These are phyloP conservation scores for Spongia lamella DNA, from an alignment of 37 sponge, comb jelly and placozoan species.

Conservation along the genomic window DNA sequence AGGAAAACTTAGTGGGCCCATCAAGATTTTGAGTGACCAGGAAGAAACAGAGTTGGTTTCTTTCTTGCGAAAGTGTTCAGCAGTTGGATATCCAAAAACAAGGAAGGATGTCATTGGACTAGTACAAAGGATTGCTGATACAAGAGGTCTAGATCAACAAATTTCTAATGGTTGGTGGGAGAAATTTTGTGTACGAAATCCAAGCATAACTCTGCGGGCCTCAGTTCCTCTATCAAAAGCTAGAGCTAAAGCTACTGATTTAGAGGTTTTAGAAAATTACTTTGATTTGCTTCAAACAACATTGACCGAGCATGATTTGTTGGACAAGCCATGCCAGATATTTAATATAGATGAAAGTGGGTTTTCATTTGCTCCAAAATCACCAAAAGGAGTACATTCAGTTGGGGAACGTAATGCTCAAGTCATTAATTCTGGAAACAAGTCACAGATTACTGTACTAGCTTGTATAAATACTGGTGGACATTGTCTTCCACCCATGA, in stretches of 20 bases:
- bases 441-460: slow-evolving; percentile 47
- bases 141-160: too few relatives aligned
- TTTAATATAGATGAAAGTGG: slow-evolving; percentile 46
- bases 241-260: slow-evolving; percentile 23
- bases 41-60: slow-evolving; percentile 13
- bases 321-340: slow-evolving; percentile 28
- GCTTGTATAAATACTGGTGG: slow-evolving; percentile 55
- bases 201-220: slow-evolving; percentile 1
- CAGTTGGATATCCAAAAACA: slow-evolving; percentile 18
- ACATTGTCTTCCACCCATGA: slow-evolving; percentile 45
- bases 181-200: slow-evolving; percentile 11
- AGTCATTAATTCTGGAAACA: slow-evolving; percentile 28
- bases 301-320: slow-evolving; percentile 13
- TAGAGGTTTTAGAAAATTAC: slow-evolving; percentile 26
- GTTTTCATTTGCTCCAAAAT: slow-evolving; percentile 18
- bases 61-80: slow-evolving; percentile 15
- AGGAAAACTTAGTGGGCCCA: slow-evolving; percentile 7
- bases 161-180: slow-evolving; percentile 44
- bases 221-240: slow-evolving; percentile 8
- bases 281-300: slow-evolving; percentile 39
- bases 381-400: slow-evolving; percentile 28
- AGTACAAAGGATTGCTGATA: neutral
- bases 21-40: neutral
- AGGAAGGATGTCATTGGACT: slow-evolving; percentile 8
- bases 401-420: neutral